Conservation (phyloP, 2,113 vertebrate species). For the Brachyistius frenatus region DNA sequence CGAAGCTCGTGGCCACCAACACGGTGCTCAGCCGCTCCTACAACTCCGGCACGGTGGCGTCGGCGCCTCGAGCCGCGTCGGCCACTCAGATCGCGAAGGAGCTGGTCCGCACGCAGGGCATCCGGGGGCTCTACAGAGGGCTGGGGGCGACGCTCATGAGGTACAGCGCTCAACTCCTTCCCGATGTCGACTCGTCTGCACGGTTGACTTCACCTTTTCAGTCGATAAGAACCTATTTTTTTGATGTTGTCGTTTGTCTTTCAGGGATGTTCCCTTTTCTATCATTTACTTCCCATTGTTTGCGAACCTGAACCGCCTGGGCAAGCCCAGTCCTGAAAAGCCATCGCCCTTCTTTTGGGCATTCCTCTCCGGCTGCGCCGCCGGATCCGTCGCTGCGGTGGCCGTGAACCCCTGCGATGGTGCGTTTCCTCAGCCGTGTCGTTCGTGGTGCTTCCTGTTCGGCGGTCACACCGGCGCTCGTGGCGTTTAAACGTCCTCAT, state of each 20-base stretch:
- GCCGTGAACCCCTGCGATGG: constrained; percentile 88
- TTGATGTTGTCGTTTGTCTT: not conserved
- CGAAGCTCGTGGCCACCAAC: constrained; percentile 79
- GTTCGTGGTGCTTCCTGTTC: not conserved
- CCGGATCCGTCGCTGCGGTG: constrained; percentile 83
- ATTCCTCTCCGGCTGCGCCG: constrained; percentile 85
- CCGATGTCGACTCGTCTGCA: not conserved
- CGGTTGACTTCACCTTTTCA: not conserved
- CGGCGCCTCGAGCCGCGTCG: constrained; percentile 72
- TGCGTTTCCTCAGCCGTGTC: constrained; percentile 38
- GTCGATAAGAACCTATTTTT: not conserved
- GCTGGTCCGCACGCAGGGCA: constrained; percentile 82
- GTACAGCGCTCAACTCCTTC: constrained; percentile 47
- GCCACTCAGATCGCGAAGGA: constrained; percentile 86
- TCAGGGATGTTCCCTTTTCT: constrained; percentile 89
- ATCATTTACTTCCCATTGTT: constrained; percentile 89
- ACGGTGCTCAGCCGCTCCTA: constrained; percentile 82
- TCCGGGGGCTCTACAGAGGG: constrained; percentile 87
- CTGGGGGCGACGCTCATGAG: constrained; percentile 87
- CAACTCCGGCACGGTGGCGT: constrained; percentile 73
- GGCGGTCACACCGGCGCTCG: not conserved
- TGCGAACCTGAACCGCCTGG: constrained; percentile 85
- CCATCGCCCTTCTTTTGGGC: constrained; percentile 85
- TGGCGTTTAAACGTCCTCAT: not conserved
- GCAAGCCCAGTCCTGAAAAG: constrained; percentile 70